phyloP scores from a whole-genome alignment of 2,797 vertebrate species.

The Micrastur ruficollis region DNA sequence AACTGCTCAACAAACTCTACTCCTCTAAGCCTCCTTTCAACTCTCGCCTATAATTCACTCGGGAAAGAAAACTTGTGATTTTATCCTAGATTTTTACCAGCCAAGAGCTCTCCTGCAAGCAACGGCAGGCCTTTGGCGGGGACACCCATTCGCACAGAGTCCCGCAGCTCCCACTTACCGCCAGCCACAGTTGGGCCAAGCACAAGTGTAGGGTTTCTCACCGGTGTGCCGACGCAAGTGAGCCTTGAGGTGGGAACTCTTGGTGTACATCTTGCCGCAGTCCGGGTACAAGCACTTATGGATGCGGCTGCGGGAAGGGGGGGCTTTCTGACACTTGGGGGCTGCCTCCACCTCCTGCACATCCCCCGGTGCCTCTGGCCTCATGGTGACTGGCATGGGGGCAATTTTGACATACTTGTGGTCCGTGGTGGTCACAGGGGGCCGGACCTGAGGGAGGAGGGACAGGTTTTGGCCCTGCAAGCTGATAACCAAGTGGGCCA shows the following conservation, averaged over 20 bases:
- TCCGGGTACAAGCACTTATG: slow-evolving; percentile 66
- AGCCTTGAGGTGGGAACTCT: slow-evolving; percentile 72
- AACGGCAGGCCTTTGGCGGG: rapidly evolving
- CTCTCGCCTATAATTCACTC: neutral
- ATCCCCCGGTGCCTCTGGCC: neutral
- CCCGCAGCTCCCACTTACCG: neutral
- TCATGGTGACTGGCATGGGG: neutral
- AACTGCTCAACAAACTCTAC: neutral
- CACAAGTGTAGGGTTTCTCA: slow-evolving; percentile 66
- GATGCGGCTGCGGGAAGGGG: neutral
- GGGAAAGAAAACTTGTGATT: neutral
- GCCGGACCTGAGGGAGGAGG: slow-evolving; percentile 17
- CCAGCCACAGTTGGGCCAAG: slow-evolving; percentile 70
- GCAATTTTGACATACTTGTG: slow-evolving; percentile 65
- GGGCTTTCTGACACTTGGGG: neutral
- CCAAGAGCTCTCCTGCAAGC: neutral
- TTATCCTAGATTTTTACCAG: neutral
- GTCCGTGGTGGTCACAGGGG: neutral
- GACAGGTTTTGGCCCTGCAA: slow-evolving; percentile 49
- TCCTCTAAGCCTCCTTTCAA: neutral
- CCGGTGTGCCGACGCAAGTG: slow-evolving; percentile 62
- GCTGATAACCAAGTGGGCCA: slow-evolving; percentile 60
- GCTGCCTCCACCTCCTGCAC: neutral
- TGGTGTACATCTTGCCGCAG: slow-evolving; percentile 67
- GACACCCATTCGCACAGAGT: rapidly evolving